A percentile compares a stretch with the other conserved stretches of the same genome.
phyloP scores from a whole-genome alignment of 2,888 invertebrate genomes.

The Scaptomyza tumidula region DNA sequence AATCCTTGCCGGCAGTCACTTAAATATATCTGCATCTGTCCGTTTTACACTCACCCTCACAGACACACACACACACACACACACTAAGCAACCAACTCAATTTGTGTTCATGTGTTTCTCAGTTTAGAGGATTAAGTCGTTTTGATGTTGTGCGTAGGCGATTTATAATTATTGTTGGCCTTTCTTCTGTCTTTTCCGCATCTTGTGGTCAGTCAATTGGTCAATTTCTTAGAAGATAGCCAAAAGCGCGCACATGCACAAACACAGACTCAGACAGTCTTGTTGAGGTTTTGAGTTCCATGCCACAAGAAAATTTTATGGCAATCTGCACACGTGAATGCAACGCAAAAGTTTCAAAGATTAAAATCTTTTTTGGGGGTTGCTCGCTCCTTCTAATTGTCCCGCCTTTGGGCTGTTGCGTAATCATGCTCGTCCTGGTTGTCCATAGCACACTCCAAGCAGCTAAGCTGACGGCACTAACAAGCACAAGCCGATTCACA shows the following conservation, averaged over 20 bases:
- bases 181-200: slow-evolving; percentile 45
- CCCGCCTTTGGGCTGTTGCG: slow-evolving; percentile 47
- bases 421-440: slow-evolving; percentile 33
- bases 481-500: slow-evolving; percentile 37
- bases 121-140: slow-evolving; percentile 72
- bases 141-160: slow-evolving; percentile 76
- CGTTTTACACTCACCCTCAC: background rate
- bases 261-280: slow-evolving; percentile 2
- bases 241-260: slow-evolving; percentile 32
- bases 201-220: slow-evolving; percentile 77
- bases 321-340: slow-evolving; percentile 33
- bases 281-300: slow-evolving; percentile 9
- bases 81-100: background rate
- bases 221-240: slow-evolving; percentile 76
- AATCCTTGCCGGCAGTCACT: slow-evolving; percentile 75
- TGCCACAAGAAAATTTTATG: slow-evolving; percentile 42
- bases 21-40: slow-evolving; percentile 43
- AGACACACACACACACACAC: background rate
- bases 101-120: slow-evolving; percentile 32
- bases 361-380: slow-evolving; percentile 33
- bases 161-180: slow-evolving; percentile 75
- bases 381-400: slow-evolving; percentile 45
- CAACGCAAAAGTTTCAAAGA: slow-evolving; percentile 43
- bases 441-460: slow-evolving; percentile 26
- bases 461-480: slow-evolving; percentile 43